Base-by-base conservation (phyloP, 1,140 invertebrate species). In the Forficula auricularia region DNA sequence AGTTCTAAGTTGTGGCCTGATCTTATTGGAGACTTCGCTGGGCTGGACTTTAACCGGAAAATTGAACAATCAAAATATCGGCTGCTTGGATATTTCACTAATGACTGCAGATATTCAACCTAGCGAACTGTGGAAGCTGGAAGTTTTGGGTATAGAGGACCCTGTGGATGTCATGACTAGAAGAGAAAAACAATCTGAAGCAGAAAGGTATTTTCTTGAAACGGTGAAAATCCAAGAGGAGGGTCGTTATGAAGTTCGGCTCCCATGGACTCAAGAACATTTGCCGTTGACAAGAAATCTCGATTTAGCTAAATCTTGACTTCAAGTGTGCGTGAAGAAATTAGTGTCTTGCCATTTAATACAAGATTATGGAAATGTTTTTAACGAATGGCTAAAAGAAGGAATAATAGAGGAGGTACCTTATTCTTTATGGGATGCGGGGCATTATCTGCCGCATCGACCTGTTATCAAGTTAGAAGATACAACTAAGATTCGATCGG, bases 71-170 rank as follows among this genome's bases (percentile, higher is more conserved):
- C 40, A 3, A 57, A 51, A 50, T 51, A 52, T 47, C 32, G 27
- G 19, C 50, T 41, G 42, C 13, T 38, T 40, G 6, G 46, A 46
- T 2, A 45, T 45, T 13, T 46, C 48, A 2, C 46, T 57, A 44
- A 48, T 55, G 22, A 19, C 43, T 1, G 40, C 19, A 7, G 31
- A 48, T 6, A 42, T 44, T 1, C 32, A 48, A 9, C 39, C 60
- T 18, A 41, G 46, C 0, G 51, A 62, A 20, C 51, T 65, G n/a
- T 64, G 61, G 57, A 33, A 33, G 10, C 44, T 64, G 19, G 60
- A 63, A 38, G 48, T 51, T 14, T 19, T 63, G 6, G 59, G 59
- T 19, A 61, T 63, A 31, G 34, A 6, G 7, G 57, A 64, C 45
- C 56, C 57, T 0, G 40, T 46, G 12, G 48, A 54, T 46, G 55